Conservation (phyloP, 1,140 invertebrate species). For the Diorhabda sublineata region DNA sequence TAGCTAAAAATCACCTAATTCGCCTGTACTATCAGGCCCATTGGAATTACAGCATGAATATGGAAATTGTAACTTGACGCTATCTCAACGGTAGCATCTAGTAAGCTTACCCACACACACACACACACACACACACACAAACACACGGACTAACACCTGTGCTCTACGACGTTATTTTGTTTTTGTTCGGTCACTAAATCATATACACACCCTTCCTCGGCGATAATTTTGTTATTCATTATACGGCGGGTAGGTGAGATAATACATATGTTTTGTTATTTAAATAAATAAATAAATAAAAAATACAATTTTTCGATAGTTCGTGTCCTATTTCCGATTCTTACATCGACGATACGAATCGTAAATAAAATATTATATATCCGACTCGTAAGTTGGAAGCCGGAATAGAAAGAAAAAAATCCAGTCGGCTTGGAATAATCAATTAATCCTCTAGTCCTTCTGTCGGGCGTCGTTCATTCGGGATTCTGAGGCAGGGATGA, state of each 20-base stretch:
- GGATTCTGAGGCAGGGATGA: not conserved
- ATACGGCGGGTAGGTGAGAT: not conserved
- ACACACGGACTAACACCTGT: not conserved
- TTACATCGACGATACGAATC: not conserved
- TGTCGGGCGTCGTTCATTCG: not conserved
- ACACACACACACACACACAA: not conserved
- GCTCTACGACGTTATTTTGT: not conserved
- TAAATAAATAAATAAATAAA: no score
- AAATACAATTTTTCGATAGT: no score
- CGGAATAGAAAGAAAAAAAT: not conserved
- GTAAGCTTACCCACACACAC: not conserved
- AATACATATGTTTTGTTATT: not conserved
- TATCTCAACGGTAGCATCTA: not conserved
- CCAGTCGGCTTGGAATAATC: not conserved
- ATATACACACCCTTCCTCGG: not conserved
- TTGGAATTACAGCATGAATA: not conserved
- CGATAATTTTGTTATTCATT: constrained; percentile 3
- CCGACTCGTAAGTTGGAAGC: not conserved
- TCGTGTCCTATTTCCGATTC: no score
- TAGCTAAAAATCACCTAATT: no score
- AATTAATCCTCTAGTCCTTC: not conserved
- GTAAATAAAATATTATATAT: not conserved
- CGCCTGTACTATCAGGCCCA: not conserved
- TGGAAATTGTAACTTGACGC: constrained; percentile 2
- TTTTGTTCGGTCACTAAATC: not conserved